phyloP scores from a whole-genome alignment of 2,888 invertebrate genomes.

The Parnassius orleans region DNA sequence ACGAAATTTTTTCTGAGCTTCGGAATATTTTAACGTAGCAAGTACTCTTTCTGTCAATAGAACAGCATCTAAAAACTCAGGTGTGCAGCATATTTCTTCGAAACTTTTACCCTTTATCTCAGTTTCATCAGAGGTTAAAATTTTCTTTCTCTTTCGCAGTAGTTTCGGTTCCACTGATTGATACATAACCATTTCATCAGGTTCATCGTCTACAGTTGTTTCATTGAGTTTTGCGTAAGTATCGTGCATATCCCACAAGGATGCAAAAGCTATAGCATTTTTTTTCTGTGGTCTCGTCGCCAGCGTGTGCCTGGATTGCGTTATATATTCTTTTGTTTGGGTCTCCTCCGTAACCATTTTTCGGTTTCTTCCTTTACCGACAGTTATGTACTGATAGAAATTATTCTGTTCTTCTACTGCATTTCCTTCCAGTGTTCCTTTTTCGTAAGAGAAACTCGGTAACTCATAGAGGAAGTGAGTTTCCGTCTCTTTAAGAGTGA shows the following conservation, averaged over 20 bases:
- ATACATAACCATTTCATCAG: constrained; percentile 73
- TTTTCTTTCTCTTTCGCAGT: constrained; percentile 53
- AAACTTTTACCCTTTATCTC: constrained; percentile 46
- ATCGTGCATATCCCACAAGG: constrained; percentile 90
- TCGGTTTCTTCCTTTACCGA: constrained; percentile 84
- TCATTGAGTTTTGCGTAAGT: constrained; percentile 79
- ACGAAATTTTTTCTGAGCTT: constrained; percentile 86
- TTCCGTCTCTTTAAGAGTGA: constrained; percentile 85
- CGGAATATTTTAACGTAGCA: constrained; percentile 83
- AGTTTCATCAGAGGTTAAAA: constrained; percentile 10
- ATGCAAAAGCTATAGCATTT: constrained; percentile 84
- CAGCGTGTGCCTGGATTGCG: constrained; percentile 84
- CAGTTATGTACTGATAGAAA: constrained; percentile 84
- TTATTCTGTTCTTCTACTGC: constrained; percentile 83
- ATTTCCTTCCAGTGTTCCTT: constrained; percentile 80
- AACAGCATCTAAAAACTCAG: constrained; percentile 82
- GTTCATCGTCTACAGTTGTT: constrained; percentile 46
- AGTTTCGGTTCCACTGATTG: constrained; percentile 57
- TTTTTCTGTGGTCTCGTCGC: constrained; percentile 76
- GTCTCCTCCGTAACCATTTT: constrained; percentile 85
- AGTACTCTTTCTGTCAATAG: constrained; percentile 86
- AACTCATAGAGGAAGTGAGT: constrained; percentile 84
- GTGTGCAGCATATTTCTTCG: constrained; percentile 49
- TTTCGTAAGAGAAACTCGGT: constrained; percentile 82
- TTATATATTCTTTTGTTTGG: constrained; percentile 83